phyloP scores from a whole-genome alignment of 2,888 invertebrate genomes.

The Crematogaster levior region DNA sequence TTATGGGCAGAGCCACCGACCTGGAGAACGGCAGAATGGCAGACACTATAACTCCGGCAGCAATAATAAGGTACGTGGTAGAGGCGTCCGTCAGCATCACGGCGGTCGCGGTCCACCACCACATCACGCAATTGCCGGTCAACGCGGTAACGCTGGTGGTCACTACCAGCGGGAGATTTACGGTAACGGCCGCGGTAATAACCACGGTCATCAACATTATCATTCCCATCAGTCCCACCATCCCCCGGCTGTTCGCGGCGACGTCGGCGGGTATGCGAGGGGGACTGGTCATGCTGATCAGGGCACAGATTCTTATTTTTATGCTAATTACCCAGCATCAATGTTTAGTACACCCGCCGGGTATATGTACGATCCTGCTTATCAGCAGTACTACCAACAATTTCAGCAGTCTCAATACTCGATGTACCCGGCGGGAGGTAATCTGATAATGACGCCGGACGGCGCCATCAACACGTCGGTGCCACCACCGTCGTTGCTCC shows the following conservation, averaged over 20 bases:
- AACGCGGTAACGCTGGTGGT: constrained; percentile 68
- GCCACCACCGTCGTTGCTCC: constrained; percentile 79
- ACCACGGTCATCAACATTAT: constrained; percentile 66
- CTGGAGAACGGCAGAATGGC: constrained; percentile 83
- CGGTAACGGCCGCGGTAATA: constrained; percentile 61
- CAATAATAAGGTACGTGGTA: constrained; percentile 85
- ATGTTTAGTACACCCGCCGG: constrained; percentile 71
- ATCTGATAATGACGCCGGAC: constrained; percentile 80
- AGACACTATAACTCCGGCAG: constrained; percentile 82
- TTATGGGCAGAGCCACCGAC: constrained; percentile 72
- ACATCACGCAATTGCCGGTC: constrained; percentile 70
- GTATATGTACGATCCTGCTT: constrained; percentile 80
- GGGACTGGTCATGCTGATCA: constrained; percentile 57
- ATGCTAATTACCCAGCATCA: constrained; percentile 77
- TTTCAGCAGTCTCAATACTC: constrained; percentile 66
- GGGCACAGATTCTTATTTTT: constrained; percentile 75
- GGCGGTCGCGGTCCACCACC: constrained; percentile 78
- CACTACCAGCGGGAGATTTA: constrained; percentile 73
- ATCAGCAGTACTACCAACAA: constrained; percentile 78
- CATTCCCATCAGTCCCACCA: constrained; percentile 44
- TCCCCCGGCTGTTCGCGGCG: constrained; percentile 52
- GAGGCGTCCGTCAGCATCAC: constrained; percentile 77
- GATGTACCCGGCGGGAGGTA: constrained; percentile 78
- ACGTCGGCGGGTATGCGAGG: constrained; percentile 58
- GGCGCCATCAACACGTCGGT: constrained; percentile 82